Evolutionary conservation across 2,113 vertebrate genomes (phyloP).

Genomic region (Antigone vipio): DNA sequence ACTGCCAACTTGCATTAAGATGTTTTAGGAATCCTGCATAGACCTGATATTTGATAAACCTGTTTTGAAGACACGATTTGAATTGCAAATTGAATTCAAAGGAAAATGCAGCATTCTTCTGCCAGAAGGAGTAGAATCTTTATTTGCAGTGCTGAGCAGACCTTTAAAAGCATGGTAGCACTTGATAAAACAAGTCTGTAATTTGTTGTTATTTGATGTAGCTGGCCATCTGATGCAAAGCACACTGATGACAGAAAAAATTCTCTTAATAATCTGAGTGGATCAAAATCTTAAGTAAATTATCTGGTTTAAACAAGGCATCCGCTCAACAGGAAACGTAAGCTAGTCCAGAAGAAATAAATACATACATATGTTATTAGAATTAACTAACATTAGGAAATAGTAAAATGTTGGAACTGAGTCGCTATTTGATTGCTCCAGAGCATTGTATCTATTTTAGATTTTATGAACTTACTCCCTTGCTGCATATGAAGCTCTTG

Average conservation of each 20-base stretch:
- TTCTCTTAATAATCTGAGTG: background rate
- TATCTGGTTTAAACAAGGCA: background rate
- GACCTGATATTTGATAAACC: conserved; percentile 41
- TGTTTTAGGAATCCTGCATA: conserved; percentile 26
- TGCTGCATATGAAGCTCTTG: background rate
- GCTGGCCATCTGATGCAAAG: background rate
- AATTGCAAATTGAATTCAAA: conserved; percentile 39
- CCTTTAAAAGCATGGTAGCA: background rate
- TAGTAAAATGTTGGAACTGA: background rate
- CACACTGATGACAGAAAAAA: background rate
- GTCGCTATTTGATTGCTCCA: background rate
- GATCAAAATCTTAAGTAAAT: background rate
- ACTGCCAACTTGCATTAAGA: conserved; percentile 42
- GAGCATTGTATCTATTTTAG: background rate
- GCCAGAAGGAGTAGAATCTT: background rate
- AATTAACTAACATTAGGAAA: background rate
- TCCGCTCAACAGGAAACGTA: background rate
- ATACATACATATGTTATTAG: background rate
- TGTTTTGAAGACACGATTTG: conserved; percentile 37
- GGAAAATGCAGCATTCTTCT: background rate
- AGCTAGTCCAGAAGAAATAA: background rate
- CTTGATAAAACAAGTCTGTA: background rate
- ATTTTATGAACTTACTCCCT: background rate
- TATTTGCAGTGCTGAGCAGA: background rate
- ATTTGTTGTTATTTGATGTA: background rate